These are phyloP conservation scores for Frieseomelitta varia DNA, from an alignment of 1,140 invertebrate species.

Conservation along the genomic window DNA sequence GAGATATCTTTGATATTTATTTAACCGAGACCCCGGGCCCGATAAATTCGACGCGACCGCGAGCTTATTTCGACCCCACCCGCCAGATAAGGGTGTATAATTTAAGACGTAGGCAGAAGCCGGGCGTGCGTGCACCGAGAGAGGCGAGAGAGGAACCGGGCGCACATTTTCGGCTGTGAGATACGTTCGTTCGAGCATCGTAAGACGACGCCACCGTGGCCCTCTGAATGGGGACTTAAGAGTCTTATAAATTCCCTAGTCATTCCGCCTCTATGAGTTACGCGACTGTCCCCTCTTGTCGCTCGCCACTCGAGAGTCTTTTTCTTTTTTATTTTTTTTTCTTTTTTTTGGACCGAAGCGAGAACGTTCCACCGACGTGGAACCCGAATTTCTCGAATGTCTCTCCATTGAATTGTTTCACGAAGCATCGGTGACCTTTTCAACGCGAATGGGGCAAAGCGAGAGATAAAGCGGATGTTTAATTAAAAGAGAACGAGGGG, in stretches of 20 bases:
- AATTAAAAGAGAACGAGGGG: neutral
- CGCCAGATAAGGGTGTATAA: constrained; percentile 71
- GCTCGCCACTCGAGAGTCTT: constrained; percentile 8
- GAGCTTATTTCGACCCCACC: constrained; percentile 63
- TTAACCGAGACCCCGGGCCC: constrained; percentile 50
- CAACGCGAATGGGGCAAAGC: too few species aligned
- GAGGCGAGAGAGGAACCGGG: neutral
- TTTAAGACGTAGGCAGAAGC: constrained; percentile 46
- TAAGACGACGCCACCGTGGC: constrained; percentile 46
- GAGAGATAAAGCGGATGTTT: neutral
- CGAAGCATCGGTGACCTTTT: neutral
- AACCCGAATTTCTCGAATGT: neutral
- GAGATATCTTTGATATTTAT: constrained; percentile 69
- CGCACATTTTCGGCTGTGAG: constrained; percentile 34
- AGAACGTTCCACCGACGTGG: neutral
- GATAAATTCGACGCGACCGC: constrained; percentile 67
- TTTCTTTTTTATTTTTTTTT: too few species aligned
- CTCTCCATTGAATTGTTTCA: neutral
- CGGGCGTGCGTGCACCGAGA: neutral
- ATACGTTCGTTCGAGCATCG: constrained; percentile 36
- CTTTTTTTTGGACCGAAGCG: too few species aligned
- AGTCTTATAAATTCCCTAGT: constrained; percentile 52
- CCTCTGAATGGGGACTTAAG: constrained; percentile 52
- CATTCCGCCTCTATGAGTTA: constrained; percentile 21
- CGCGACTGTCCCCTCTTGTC: neutral